Conservation (phyloP, 1,140 invertebrate species). For the Eupristina koningsbergeri region DNA sequence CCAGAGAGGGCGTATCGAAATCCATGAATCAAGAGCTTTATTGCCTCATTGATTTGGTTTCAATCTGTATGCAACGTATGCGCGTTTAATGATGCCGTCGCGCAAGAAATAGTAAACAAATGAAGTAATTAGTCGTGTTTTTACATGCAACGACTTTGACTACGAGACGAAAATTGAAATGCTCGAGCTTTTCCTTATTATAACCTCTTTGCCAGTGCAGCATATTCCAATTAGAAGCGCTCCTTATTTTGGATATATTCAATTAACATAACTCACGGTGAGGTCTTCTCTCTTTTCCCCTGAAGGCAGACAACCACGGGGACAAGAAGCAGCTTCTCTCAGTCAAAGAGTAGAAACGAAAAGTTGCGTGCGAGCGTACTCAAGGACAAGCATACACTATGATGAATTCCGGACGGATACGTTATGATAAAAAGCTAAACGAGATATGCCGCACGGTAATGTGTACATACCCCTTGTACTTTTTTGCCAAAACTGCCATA, state of each 20-base stretch:
- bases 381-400: conserved; percentile 8
- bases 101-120: neutral
- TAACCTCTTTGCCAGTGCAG: conserved; percentile 34
- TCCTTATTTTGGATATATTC: conserved; percentile 58
- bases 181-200: conserved; percentile 17
- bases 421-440: conserved; percentile 35
- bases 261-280: conserved; percentile 68
- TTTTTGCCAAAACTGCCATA: neutral
- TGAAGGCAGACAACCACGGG: neutral
- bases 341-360: conserved; percentile 19
- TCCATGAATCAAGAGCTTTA: neutral
- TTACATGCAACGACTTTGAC: neutral
- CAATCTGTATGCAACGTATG: neutral
- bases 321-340: conserved; percentile 26
- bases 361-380: neutral
- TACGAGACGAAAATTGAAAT: conserved; percentile 48
- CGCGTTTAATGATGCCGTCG: neutral
- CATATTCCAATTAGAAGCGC: conserved; percentile 65
- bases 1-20: neutral
- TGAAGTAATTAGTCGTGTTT: neutral
- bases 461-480: neutral
- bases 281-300: conserved; percentile 40
- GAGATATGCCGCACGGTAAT: conserved; percentile 7
- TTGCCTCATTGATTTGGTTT: too few relatives aligned
- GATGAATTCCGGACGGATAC: conserved; percentile 41